These are phyloP conservation scores for Coryphaenoides rupestris DNA, from an alignment of 2,113 vertebrate genomes.

Conservation along the genomic window DNA sequence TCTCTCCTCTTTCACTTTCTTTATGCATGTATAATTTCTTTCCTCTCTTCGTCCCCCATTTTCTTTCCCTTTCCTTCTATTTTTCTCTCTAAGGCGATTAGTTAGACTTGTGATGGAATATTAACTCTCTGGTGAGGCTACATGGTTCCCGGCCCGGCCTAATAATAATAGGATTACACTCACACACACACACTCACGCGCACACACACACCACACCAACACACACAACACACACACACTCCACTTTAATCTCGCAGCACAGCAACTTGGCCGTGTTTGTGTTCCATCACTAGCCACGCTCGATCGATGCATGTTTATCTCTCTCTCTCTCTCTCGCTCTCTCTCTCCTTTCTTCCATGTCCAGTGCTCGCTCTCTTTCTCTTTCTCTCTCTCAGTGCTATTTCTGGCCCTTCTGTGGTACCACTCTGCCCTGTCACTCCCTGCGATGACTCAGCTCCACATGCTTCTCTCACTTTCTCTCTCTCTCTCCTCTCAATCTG, in stretches of 20 bases:
- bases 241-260: no score
- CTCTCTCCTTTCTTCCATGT: no score
- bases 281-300: conserved; percentile 48
- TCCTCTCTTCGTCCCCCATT: conserved; percentile 20
- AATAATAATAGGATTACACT: conserved; percentile 48
- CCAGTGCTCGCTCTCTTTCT: conserved; percentile 25
- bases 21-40: neutral
- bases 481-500: no score
- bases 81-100: conserved; percentile 67
- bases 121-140: conserved; percentile 49
- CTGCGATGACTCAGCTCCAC: conserved; percentile 21
- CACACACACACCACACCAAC: conserved; percentile 3
- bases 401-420: conserved; percentile 10
- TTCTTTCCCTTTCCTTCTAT: neutral
- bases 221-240: conserved; percentile 3
- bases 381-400: conserved; percentile 29
- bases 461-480: neutral
- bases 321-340: neutral
- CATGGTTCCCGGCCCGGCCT: conserved; percentile 24
- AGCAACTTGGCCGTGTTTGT: conserved; percentile 12
- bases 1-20: neutral
- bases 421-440: conserved; percentile 55
- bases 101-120: conserved; percentile 65
- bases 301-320: conserved; percentile 41
- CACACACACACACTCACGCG: conserved; percentile 14